These are phyloP conservation scores for Helicoverpa armigera DNA, from an alignment of 1,140 invertebrate species.

Conservation along the genomic window DNA sequence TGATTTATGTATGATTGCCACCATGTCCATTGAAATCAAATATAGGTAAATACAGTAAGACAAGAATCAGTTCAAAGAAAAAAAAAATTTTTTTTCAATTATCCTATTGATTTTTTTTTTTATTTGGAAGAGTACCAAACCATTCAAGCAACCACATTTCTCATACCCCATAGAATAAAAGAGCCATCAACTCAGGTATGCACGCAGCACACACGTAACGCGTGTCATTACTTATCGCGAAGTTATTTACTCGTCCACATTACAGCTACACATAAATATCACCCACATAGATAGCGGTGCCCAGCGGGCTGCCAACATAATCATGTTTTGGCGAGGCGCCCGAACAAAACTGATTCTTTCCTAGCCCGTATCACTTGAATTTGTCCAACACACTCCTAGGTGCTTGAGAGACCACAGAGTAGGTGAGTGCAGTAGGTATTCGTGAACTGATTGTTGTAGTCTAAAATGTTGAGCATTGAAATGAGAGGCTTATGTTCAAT, in stretches of 20 bases:
- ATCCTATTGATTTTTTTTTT: too few species aligned
- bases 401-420: background rate
- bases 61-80: too few species aligned
- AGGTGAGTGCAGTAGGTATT: background rate
- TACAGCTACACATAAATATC: conserved; percentile 32
- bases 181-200: too few species aligned
- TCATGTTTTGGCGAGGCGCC: conserved; percentile 52
- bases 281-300: background rate
- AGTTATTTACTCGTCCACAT: conserved; percentile 15
- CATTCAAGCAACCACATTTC: too few species aligned
- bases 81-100: too few species aligned
- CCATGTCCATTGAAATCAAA: too few species aligned
- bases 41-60: too few species aligned
- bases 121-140: too few species aligned
- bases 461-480: too few species aligned
- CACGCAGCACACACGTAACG: background rate
- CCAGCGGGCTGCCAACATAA: conserved; percentile 46
- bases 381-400: conserved; percentile 5
- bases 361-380: conserved; percentile 10
- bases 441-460: background rate
- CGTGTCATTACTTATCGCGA: background rate
- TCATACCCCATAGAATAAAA: too few species aligned
- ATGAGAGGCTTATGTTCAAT: too few species aligned
- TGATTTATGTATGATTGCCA: too few species aligned
- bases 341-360: conserved; percentile 49